phyloP scores from a whole-genome alignment of 2,113 vertebrate species.

The Labeo catla region DNA sequence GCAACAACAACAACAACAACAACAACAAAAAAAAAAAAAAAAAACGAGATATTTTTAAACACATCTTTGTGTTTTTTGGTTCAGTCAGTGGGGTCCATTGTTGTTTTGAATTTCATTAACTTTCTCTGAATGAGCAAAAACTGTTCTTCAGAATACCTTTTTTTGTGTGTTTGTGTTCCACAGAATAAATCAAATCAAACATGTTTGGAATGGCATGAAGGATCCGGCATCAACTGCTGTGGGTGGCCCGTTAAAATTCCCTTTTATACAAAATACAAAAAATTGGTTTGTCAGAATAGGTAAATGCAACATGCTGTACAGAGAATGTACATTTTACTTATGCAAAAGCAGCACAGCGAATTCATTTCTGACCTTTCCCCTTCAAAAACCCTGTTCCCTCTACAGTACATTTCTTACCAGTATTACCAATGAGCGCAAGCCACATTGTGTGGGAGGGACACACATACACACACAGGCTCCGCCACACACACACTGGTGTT shows the following conservation, averaged over 20 bases:
- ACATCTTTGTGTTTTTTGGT: too few species aligned
- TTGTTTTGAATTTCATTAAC: neutral
- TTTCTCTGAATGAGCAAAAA: neutral
- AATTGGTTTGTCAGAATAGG: neutral
- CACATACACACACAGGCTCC: slow-evolving; percentile 11
- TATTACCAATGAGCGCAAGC: neutral
- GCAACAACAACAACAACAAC: too few species aligned
- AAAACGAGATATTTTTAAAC: neutral
- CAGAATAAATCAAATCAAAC: neutral
- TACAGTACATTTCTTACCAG: slow-evolving; percentile 1
- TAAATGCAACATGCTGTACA: neutral
- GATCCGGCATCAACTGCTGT: neutral
- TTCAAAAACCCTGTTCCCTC: neutral
- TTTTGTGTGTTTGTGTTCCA: neutral
- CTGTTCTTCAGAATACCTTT: neutral
- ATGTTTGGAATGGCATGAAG: neutral
- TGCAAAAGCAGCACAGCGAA: neutral
- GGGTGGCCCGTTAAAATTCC: neutral
- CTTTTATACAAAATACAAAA: slow-evolving; percentile 6
- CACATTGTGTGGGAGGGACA: slow-evolving; percentile 6
- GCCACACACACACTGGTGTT: neutral
- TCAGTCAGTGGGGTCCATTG: neutral
- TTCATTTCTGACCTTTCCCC: neutral
- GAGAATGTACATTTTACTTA: neutral
- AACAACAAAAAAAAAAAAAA: too few species aligned